Evolutionary conservation across 2,888 invertebrate species (phyloP), one percentile per base, ranked within the genome.

Genomic region (Drosophila infuscata): DNA sequence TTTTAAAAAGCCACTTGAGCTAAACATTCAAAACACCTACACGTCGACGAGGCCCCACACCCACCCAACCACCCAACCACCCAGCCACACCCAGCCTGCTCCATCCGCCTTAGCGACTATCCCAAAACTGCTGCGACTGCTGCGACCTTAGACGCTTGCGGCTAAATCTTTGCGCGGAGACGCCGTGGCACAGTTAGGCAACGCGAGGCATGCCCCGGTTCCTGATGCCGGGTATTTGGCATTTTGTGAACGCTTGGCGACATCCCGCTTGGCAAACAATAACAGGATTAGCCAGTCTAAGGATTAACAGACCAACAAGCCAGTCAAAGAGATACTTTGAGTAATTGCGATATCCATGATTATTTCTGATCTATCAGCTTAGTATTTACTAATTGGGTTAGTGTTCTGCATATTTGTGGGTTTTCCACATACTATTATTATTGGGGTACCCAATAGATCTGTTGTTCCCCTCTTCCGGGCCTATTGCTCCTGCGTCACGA

Each of bases 1-100:
- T 89, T 88, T 85, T 85, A 90, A 88, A 86, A 86, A 88, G 90
- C 88, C 86, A 85, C 90, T 86, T 89, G 76, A 79, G 88, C 90
- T 89, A 89, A 89, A 85, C 90, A 88, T 89, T 89, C 88, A 84
- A 85, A 88, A 82, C 90, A 89, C 85, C 85, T 85, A 88, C 81
- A 82, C 83, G 56, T 15, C 25, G 17, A 17, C 29, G 53, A 20
- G 20, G 11, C 20, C 11, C 11, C 43, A 11, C 11, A 51, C 32
- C 11, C 52, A 41, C 9, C 35, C 11, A 36, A 9, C 20, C 56
- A 1, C 12, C 25, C 15, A 38, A 25, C 25, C 12, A 11, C 25
- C 46, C 36, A 12, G 3, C 17, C 25, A 17, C 35, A 5, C n/a
- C 6, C 20, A 25, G 12, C 29, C n/a, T 36, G 12, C n/a, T 12